phyloP scores from a whole-genome alignment of 2,797 vertebrate genomes.

The Takifugu rubripes region DNA sequence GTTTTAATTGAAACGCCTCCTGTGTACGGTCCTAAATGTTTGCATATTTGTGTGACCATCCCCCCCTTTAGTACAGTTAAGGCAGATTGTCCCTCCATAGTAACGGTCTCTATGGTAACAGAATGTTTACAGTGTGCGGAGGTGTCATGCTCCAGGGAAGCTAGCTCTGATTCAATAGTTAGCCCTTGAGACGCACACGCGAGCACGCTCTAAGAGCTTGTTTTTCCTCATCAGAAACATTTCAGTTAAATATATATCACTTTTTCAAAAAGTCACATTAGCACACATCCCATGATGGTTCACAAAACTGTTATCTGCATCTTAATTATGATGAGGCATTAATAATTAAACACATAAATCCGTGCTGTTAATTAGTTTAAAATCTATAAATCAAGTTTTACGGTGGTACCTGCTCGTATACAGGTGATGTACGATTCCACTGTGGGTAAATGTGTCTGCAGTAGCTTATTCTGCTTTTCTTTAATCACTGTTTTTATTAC shows the following conservation, averaged over 20 bases:
- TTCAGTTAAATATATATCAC: neutral
- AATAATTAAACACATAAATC: too few species aligned
- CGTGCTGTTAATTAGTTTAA: too few species aligned
- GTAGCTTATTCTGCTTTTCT: too few species aligned
- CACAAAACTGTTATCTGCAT: constrained; percentile 2
- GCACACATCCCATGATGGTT: neutral
- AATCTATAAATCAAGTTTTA: too few species aligned
- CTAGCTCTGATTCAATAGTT: constrained; percentile 21
- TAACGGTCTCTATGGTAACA: constrained; percentile 69
- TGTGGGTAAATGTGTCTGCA: too few species aligned
- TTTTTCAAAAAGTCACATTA: too few species aligned
- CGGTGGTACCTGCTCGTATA: too few species aligned
- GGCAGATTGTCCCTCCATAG: constrained; percentile 54
- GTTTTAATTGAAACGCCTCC: constrained; percentile 33
- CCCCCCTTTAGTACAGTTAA: constrained; percentile 29
- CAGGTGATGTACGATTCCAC: too few species aligned
- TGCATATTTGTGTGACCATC: neutral
- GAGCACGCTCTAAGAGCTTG: neutral
- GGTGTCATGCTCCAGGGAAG: constrained; percentile 48
- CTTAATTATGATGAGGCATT: too few species aligned
- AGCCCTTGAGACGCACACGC: constrained; percentile 2
- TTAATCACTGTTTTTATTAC: too few species aligned
- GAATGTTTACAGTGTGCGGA: constrained; percentile 48
- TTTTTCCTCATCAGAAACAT: constrained; percentile 30
- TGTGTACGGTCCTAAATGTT: neutral